phyloP scores from a whole-genome alignment of 2,888 invertebrate species.

The Alsophila aescularia region DNA sequence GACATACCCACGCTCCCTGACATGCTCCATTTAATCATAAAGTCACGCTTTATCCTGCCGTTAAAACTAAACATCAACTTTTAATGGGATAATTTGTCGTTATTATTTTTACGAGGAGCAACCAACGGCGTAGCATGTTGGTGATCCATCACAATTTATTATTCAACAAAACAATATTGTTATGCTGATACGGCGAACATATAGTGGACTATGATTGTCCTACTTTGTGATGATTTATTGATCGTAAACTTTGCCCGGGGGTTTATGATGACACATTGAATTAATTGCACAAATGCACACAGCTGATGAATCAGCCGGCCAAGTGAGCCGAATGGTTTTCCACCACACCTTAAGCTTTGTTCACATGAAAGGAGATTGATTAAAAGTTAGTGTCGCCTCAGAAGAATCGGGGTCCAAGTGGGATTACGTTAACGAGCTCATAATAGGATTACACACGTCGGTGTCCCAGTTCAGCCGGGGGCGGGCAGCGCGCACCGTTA shows the following conservation, averaged over 20 bases:
- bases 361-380: constrained; percentile 37
- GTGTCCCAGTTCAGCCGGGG: constrained; percentile 71
- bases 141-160: constrained; percentile 62
- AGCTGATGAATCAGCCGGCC: constrained; percentile 44
- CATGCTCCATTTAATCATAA: constrained; percentile 40
- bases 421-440: constrained; percentile 80
- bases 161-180: constrained; percentile 56
- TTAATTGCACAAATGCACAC: constrained; percentile 46
- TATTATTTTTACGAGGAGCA: constrained; percentile 55
- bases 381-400: constrained; percentile 43
- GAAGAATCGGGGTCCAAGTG: constrained; percentile 60
- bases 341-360: constrained; percentile 17
- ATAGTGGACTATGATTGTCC: constrained; percentile 46
- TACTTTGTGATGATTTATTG: constrained; percentile 38
- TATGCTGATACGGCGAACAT: constrained; percentile 42
- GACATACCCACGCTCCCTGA: constrained; percentile 33
- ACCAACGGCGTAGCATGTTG: constrained; percentile 25
- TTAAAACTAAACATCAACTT: constrained; percentile 45
- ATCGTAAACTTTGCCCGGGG: constrained; percentile 48
- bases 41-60: constrained; percentile 40
- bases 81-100: constrained; percentile 63
- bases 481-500: constrained; percentile 47
- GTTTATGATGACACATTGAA: constrained; percentile 51
- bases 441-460: constrained; percentile 79
- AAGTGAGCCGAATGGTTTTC: constrained; percentile 10